Evolutionary conservation across 2,113 vertebrate genomes (phyloP), one percentile per base, ranked within the genome.

Genomic region (Oreochromis spilurus): DNA sequence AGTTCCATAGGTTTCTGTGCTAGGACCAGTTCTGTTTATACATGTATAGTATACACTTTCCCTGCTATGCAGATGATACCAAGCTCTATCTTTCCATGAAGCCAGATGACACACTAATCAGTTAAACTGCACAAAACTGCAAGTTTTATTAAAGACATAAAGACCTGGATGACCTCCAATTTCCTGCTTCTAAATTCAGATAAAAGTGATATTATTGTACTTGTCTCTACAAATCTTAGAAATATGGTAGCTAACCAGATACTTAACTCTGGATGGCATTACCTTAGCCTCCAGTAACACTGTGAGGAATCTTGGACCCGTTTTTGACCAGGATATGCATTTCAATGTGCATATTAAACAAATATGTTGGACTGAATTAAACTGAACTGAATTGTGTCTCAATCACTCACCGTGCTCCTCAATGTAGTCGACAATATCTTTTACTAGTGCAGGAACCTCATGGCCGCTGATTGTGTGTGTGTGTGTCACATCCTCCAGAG

Each of bases 361-460:
- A 62, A 62, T 62, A 62, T n/a, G 17, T 36, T n/a, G 17, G 58
- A 62, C 31, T 62, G 31, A 62, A 62, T 36, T 62, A 36, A 62
- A n/a, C 58, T 36, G 21, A 24, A 53, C 9, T 53, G 14, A 60
- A 36, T 10, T 62, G 78, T 16, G 12, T 45, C 21, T 21, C 1
- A 4, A 9, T 80, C 89, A 95, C 98, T 96, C 97, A 99, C 98
- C 98, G 88, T 99, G 98, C 96, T 99, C 98, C 96, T 99, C 98
- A 81, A 99, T 98, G 97, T 99, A 99, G 94, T 99, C 98, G 84
- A 99, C 98, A 0, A 99, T 97, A 90, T 97, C 97, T 95, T 98
- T 98, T 94, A 99, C 98, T 97, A 99, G 96, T 90, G 97, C 97
- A 50, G 98, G 98, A 96, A 99, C 98, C 95, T 98, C 97, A 90